These are phyloP conservation scores for Dermolepida albohirtum DNA, from an alignment of 2,888 invertebrate genomes.

Conservation along the genomic window DNA sequence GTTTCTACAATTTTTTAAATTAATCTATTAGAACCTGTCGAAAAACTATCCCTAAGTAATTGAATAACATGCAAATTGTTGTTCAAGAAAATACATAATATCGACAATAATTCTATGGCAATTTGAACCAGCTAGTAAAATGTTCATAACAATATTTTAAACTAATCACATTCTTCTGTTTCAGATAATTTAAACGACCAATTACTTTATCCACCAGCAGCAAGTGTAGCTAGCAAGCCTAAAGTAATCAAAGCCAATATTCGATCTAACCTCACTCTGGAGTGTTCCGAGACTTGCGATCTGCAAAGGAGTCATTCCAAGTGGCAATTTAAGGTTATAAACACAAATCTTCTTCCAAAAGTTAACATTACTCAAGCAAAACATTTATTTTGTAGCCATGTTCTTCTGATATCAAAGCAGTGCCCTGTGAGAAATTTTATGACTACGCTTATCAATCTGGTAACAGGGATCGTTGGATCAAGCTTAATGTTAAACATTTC, in stretches of 20 bases:
- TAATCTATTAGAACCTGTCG: too few relatives aligned
- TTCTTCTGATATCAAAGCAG: conserved; percentile 22
- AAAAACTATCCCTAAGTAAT: too few relatives aligned
- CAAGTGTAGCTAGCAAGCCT: conserved; percentile 4
- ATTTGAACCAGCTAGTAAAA: too few relatives aligned
- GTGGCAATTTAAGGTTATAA: conserved; percentile 34
- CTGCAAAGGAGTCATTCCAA: conserved; percentile 5
- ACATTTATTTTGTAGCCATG: conserved; percentile 25
- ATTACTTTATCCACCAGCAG: conserved; percentile 7
- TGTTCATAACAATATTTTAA: background rate
- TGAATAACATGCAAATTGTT: too few relatives aligned
- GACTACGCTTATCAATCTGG: conserved; percentile 34
- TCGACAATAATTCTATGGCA: too few relatives aligned
- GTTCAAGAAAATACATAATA: too few relatives aligned
- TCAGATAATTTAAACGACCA: conserved; percentile 33
- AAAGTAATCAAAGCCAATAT: conserved; percentile 19
- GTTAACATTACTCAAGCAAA: background rate
- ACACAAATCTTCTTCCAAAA: background rate
- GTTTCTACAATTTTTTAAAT: too few relatives aligned
- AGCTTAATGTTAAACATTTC: conserved; percentile 27
- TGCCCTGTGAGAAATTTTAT: conserved; percentile 48
- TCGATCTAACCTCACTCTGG: conserved; percentile 10
- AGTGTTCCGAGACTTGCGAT: conserved; percentile 13
- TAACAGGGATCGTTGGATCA: conserved; percentile 43
- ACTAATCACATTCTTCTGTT: background rate